Evolutionary conservation across 2,113 vertebrate species (phyloP).

Genomic region (Polypterus senegalus): DNA sequence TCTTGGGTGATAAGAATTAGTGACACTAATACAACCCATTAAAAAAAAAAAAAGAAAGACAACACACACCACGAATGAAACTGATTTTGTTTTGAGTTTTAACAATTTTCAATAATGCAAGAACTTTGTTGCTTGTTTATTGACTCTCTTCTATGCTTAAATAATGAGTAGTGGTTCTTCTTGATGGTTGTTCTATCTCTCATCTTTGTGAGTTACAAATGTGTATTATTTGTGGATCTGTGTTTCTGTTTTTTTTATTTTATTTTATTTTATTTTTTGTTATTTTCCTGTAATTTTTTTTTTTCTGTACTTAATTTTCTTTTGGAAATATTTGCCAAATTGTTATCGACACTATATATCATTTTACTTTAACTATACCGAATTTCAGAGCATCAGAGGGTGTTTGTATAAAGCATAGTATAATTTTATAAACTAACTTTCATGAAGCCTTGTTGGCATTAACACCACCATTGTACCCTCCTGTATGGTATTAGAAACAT

Average conservation of each 20-base stretch:
- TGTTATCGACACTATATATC: conserved; percentile 57
- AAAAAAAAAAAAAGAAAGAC: conserved; percentile 1
- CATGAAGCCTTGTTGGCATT: conserved; percentile 57
- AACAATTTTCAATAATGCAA: conserved; percentile 48
- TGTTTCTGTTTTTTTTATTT: conserved; percentile 44
- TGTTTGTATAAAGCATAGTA: conserved; percentile 82
- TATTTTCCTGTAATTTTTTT: conserved; percentile 54
- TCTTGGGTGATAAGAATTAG: conserved; percentile 42
- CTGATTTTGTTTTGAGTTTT: conserved; percentile 38
- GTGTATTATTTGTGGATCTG: conserved; percentile 69
- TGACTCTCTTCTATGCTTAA: conserved; percentile 32
- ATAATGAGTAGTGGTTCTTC: conserved; percentile 79
- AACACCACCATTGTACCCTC: conserved; percentile 65
- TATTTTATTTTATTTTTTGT: conserved; percentile 46
- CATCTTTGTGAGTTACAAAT: conserved; percentile 59
- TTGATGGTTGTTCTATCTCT: conserved; percentile 60
- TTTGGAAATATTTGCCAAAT: conserved; percentile 68
- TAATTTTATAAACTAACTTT: conserved; percentile 68
- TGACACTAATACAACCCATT: too few species aligned
- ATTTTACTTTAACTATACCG: conserved; percentile 32
- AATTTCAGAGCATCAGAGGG: conserved; percentile 56
- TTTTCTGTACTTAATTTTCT: conserved; percentile 63
- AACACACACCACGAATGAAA: conserved; percentile 40
- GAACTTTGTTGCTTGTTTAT: conserved; percentile 66
- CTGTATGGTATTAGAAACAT: conserved; percentile 61